Evolutionary conservation across 2,113 vertebrate genomes (phyloP), one percentile per base, ranked within the genome.

Genomic region (Esox niger): DNA sequence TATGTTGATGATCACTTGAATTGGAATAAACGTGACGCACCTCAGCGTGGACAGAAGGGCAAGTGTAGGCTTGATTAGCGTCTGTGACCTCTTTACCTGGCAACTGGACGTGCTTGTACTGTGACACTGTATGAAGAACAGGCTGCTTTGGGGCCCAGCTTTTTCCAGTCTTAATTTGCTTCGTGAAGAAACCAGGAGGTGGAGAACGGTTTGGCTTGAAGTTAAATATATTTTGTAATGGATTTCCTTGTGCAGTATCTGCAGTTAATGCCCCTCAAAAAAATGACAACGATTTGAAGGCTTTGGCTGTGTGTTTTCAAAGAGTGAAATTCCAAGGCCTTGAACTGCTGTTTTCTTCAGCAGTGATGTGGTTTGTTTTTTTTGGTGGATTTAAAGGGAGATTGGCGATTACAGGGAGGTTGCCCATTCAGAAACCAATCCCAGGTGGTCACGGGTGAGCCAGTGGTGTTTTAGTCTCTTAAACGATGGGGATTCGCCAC

Each of bases 71-170:
- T 69, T 83, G 77, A 55, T 35, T 74, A 78, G 73, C 68, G 65
- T n/a, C n/a, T 64, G 66, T 79, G n/a, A 69, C 61, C 52, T 66
- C 54, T 55, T n/a, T 15, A 29, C 66, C 68, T 32, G 55, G 77
- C 61, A 82, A 68, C 69, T 29, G 78, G 77, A 66, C 55, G 21
- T n/a, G n/a, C 68, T 74, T 38, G 26, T 71, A 79, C 71, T 58
- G 75, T 70, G n/a, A 60, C 58, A 69, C 58, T 66, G 2, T 43
- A 33, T 0, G 60, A 47, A 68, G 74, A n/a, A n/a, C n/a, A n/a
- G 68, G 62, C 61, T 64, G 32, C 58, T 57, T 66, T 49, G 58
- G 58, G 73, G 64, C 55, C n/a, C 71, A 56, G 46, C n/a, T 10
- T 20, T 47, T 62, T 76, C 33, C 64, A 62, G 66, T 0, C 57